Percentiles rank a stretch among this genome's conserved stretches.
These are phyloP conservation scores for Chrysomallon squamiferum DNA, from an alignment of 1,140 invertebrate species.

Conservation along the genomic window DNA sequence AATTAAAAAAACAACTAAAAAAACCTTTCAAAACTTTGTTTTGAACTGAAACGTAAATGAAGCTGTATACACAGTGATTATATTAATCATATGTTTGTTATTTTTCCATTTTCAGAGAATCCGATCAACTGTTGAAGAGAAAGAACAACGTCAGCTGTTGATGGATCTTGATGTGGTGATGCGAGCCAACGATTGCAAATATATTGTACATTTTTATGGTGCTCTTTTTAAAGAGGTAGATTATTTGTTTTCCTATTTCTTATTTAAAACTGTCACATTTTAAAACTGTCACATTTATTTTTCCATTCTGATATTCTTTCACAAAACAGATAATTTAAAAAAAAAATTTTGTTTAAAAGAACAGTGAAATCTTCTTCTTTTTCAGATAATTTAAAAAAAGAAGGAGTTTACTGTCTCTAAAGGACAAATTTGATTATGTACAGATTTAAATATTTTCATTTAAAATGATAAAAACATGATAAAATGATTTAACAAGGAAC, in stretches of 20 bases:
- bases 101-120: slow-evolving; percentile 51
- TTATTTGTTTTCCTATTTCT: not conserved
- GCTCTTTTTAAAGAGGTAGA: slow-evolving; percentile 93
- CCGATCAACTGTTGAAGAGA: slow-evolving; percentile 92
- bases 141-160: slow-evolving; percentile 92
- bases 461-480: no score
- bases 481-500: no score
- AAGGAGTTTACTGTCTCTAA: no score
- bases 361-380: not conserved
- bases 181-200: slow-evolving; percentile 94
- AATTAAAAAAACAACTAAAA: no score
- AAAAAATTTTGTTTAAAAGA: not conserved
- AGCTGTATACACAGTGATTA: no score
- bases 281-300: not conserved
- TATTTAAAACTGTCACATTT: no score
- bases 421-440: no score
- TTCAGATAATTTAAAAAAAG: no score
- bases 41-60: no score
- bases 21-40: no score
- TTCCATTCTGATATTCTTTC: not conserved
- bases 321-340: not conserved
- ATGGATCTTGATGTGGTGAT: slow-evolving; percentile 98
- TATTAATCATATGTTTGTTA: no score
- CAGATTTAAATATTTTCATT: no score
- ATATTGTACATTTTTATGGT: slow-evolving; percentile 98